Conservation (phyloP, 2,113 vertebrate species). For the Meleagris gallopavo region DNA sequence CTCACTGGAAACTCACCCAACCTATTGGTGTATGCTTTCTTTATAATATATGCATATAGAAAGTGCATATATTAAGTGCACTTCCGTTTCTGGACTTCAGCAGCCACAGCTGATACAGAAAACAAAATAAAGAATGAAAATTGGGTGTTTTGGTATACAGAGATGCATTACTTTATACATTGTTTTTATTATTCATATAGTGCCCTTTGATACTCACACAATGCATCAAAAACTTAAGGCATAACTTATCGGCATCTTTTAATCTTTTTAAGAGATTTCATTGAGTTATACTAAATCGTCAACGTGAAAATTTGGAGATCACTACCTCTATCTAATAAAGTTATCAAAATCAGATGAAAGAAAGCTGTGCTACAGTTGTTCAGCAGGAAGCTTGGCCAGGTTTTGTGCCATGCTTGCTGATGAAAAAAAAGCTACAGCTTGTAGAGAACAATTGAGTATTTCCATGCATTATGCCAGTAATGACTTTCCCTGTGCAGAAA, state of each 20-base stretch:
- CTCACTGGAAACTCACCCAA: background rate
- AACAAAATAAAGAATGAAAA: background rate
- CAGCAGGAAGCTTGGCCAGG: constrained; percentile 2
- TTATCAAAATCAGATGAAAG: constrained; percentile 30
- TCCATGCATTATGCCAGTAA: constrained; percentile 26
- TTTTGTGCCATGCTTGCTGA: constrained; percentile 44
- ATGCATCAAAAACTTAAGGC: background rate
- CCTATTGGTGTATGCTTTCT: background rate
- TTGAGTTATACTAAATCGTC: background rate
- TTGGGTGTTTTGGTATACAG: background rate
- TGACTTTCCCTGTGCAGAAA: constrained; percentile 19
- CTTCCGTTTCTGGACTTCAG: background rate
- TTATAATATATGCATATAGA: background rate
- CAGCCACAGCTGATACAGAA: background rate
- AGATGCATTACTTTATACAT: background rate
- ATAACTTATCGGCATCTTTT: background rate
- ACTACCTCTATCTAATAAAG: background rate
- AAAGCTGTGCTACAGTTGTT: background rate
- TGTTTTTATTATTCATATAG: constrained; percentile 16
- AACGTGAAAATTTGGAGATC: constrained; percentile 10
- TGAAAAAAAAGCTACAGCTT: constrained; percentile 3
- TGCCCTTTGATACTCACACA: background rate
- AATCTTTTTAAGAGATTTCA: constrained; percentile 23
- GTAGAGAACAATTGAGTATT: constrained; percentile 51
- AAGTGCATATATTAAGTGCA: background rate